A percentile compares a stretch with the other conserved stretches of the same genome.
Evolutionary conservation across 1,140 invertebrate species (phyloP).

Genomic region (Apis florea): DNA sequence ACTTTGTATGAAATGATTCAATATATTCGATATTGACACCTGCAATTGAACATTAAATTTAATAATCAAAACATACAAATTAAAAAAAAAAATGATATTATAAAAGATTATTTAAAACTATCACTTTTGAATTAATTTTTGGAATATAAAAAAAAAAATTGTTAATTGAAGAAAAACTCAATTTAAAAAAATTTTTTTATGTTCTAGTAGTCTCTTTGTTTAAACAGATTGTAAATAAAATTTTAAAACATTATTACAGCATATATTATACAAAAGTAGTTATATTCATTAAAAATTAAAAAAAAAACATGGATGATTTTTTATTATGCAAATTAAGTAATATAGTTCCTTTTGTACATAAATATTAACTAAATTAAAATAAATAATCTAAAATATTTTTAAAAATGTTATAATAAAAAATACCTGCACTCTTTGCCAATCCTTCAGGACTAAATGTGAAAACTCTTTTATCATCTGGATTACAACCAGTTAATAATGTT

Average conservation of each 20-base stretch:
- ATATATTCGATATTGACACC: slow-evolving; percentile 82
- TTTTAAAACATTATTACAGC: no score
- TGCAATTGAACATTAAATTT: slow-evolving; percentile 20
- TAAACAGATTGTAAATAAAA: not conserved
- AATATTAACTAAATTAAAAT: not conserved
- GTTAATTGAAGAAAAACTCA: no score
- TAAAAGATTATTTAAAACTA: not conserved
- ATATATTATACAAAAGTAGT: no score
- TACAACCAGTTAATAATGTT: slow-evolving; percentile 82
- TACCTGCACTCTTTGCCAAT: slow-evolving; percentile 82
- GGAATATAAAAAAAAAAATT: no score
- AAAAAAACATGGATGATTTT: no score
- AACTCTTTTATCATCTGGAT: slow-evolving; percentile 70
- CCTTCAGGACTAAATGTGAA: slow-evolving; percentile 78
- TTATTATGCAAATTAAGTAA: no score
- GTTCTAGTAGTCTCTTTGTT: no score
- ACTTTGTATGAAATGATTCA: slow-evolving; percentile 84
- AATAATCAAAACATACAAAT: not conserved
- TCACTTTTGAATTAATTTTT: not conserved
- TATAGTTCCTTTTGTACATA: no score
- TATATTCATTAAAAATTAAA: no score
- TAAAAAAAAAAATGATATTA: not conserved
- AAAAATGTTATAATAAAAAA: not conserved
- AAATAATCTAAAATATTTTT: not conserved
- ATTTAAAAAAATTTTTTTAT: no score